A percentile compares a stretch with the other conserved stretches of the same genome.
Evolutionary conservation across 2,113 vertebrate genomes (phyloP).

Genomic region (Bagarius yarrelli): DNA sequence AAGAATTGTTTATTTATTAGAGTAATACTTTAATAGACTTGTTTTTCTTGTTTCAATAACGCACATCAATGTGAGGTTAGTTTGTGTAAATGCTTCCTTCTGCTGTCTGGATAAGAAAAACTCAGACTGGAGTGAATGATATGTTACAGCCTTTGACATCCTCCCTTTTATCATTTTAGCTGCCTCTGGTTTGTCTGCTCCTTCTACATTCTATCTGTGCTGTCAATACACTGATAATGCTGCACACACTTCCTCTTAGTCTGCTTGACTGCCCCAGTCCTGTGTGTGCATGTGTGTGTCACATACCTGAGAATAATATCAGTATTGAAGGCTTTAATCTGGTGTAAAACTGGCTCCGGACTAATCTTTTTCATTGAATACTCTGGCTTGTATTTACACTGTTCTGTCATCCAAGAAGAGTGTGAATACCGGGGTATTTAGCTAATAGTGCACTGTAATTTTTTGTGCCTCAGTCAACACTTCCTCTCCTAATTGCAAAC

Average conservation of each 20-base stretch:
- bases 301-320: conserved; percentile 17
- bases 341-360: neutral
- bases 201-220: neutral
- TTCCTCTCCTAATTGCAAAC: no score
- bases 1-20: neutral
- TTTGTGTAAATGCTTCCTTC: neutral
- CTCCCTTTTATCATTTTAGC: neutral
- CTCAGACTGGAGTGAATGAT: neutral
- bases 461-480: neutral
- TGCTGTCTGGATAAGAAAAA: neutral
- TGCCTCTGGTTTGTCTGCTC: conserved; percentile 1
- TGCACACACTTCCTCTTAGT: conserved; percentile 1
- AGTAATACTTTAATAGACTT: no score
- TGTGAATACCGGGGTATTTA: neutral
- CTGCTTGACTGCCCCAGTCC: neutral
- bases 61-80: neutral
- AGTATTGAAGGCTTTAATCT: neutral
- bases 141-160: neutral
- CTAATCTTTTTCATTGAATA: neutral
- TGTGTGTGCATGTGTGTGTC: neutral
- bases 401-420: neutral
- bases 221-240: conserved; percentile 22
- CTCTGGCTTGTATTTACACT: neutral
- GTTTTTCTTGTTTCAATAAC: neutral
- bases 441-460: neutral